phyloP scores from a whole-genome alignment of 2,888 invertebrate genomes.

The Drosophila leonis region DNA sequence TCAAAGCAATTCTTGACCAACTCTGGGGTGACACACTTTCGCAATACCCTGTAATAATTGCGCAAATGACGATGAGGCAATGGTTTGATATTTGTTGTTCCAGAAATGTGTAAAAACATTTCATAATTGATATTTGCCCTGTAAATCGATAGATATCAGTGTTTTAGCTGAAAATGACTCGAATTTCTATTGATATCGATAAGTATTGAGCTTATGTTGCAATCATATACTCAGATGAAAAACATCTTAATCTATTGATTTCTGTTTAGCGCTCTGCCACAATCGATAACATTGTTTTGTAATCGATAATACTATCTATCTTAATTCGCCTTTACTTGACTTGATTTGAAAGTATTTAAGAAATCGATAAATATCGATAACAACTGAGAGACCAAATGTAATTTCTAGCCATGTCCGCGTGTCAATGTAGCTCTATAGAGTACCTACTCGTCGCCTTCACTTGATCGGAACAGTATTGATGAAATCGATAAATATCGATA shows the following conservation, averaged over 20 bases:
- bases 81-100: neutral
- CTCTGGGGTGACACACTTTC: slow-evolving; percentile 38
- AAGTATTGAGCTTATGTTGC: neutral
- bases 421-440: too few relatives aligned
- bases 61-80: neutral
- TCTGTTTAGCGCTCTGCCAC: neutral
- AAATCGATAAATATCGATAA: slow-evolving; percentile 4
- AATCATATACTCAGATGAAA: neutral
- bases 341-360: neutral
- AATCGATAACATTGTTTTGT: neutral
- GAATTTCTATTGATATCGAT: neutral
- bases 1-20: slow-evolving; percentile 35
- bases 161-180: neutral
- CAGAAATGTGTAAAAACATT: neutral
- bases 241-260: neutral
- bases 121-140: neutral
- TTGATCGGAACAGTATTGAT: too few relatives aligned
- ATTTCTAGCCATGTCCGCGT: too few relatives aligned
- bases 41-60: slow-evolving; percentile 8
- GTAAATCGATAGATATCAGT: neutral
- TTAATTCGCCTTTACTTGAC: too few relatives aligned
- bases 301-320: neutral
- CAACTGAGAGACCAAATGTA: neutral
- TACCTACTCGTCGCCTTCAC: too few relatives aligned
- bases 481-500: neutral